Conservation (phyloP, 1,140 invertebrate genomes). For the Belonocnema kinseyi region DNA sequence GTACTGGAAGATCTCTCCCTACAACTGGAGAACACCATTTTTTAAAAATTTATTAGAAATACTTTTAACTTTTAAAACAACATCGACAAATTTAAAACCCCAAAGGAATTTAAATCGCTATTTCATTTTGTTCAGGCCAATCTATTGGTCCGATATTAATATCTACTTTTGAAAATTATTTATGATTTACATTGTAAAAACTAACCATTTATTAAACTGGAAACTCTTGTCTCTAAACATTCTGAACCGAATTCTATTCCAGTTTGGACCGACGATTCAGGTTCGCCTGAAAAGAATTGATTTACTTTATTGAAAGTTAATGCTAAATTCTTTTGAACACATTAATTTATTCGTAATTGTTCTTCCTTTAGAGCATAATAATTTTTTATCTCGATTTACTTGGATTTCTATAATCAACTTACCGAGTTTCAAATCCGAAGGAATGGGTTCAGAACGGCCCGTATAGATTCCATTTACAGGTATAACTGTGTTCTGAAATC, state of each 20-base stretch:
- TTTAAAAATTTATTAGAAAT: conserved; percentile 35
- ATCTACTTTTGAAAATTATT: background rate
- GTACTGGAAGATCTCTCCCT: conserved; percentile 80
- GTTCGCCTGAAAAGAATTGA: conserved; percentile 47
- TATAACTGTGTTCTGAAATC: conserved; percentile 88
- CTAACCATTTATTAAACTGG: conserved; percentile 65
- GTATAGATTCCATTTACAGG: conserved; percentile 90
- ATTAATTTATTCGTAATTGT: too few relatives aligned
- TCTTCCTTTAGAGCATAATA: too few relatives aligned
- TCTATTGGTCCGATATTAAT: background rate
- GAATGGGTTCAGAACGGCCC: conserved; percentile 73
- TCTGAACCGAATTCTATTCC: conserved; percentile 81
- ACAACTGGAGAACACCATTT: conserved; percentile 43
- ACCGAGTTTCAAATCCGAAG: conserved; percentile 62
- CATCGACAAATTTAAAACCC: conserved; percentile 21
- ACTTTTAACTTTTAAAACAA: conserved; percentile 35
- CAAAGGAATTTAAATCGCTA: conserved; percentile 1
- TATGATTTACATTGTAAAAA: conserved; percentile 18
- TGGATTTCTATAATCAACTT: conserved; percentile 14
- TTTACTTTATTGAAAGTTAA: background rate
- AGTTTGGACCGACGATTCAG: conserved; percentile 72
- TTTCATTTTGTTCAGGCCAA: background rate
- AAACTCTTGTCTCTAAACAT: conserved; percentile 74
- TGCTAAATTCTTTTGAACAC: too few relatives aligned
- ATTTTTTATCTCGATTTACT: too few relatives aligned